Evolutionary conservation across 2,888 invertebrate species (phyloP).

Genomic region (Morpho deidamia): DNA sequence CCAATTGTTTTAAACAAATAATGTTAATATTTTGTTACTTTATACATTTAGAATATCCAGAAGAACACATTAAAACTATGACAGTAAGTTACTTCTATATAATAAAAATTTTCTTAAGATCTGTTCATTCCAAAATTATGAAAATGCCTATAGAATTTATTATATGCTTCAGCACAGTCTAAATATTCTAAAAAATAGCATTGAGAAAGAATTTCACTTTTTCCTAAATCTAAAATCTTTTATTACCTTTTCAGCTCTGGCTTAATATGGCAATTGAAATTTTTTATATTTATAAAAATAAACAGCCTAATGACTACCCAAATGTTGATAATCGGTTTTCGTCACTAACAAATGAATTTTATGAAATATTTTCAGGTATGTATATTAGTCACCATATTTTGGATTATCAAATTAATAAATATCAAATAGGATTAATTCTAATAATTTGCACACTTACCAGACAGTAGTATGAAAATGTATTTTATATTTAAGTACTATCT

Average conservation of each 20-base stretch:
- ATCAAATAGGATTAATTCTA: too few species aligned
- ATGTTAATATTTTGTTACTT: constrained; percentile 51
- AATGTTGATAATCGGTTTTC: constrained; percentile 47
- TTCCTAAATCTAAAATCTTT: too few species aligned
- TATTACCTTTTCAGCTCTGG: constrained; percentile 50
- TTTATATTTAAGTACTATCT: background rate
- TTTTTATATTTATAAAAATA: constrained; percentile 53
- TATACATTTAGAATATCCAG: constrained; percentile 57
- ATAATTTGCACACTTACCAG: too few species aligned
- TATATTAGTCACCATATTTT: background rate
- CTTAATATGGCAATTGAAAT: constrained; percentile 55
- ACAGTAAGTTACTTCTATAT: constrained; percentile 40
- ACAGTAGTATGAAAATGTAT: background rate
- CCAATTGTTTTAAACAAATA: constrained; percentile 46
- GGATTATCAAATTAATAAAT: too few species aligned
- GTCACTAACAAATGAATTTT: constrained; percentile 53
- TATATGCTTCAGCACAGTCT: too few species aligned
- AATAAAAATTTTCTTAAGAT: too few species aligned
- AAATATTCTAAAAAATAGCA: too few species aligned
- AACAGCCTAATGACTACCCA: constrained; percentile 56
- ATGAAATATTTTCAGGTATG: constrained; percentile 52
- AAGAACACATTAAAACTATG: constrained; percentile 50
- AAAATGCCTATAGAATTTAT: too few species aligned
- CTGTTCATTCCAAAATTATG: too few species aligned
- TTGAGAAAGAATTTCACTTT: too few species aligned